Evolutionary conservation across 1,140 invertebrate species (phyloP), one percentile per base, ranked within the genome.

Genomic region (Elymnias hypermnestra): DNA sequence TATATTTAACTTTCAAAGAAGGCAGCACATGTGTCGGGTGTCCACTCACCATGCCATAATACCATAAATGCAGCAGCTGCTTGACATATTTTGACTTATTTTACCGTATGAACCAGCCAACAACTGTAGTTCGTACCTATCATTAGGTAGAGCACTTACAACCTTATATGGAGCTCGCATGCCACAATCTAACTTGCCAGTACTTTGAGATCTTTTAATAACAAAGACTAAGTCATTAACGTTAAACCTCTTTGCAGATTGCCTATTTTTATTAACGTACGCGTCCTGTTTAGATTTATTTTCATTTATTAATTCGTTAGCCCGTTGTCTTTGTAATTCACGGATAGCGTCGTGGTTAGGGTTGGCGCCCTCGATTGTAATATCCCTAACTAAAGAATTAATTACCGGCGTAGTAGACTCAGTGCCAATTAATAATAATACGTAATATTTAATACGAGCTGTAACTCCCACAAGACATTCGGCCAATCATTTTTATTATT

Each of bases 1-100:
- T n/a, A n/a, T n/a, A n/a, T n/a, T n/a, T n/a, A n/a, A n/a, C 38
- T 15, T 8, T 39, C 31, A 18, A 62, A 62, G n/a, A 54, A 52
- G n/a, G 42, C 25, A 18, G 54, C 12, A 38, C 58, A 57, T 2
- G 41, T 33, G 0, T 62, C 54, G 1, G 44, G 40, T 5, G 12
- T 28, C 47, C 47, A 54, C 7, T 59, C 47, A 2, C 48, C 52
- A 2, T n/a, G 15, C 51, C 47, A 54, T 1, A 15, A 17, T 1
- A 48, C 28, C 46, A 54, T 54, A 6, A 37, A 35, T 23, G 50
- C 23, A 3, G 47, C 51, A 1, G 47, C 33, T 0, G 43, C 56
- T 37, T 51, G 44, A n/a, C n/a, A n/a, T n/a, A n/a, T n/a, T n/a
- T n/a, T n/a, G n/a, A 0, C 45, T 50, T 0, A 21, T 19, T 10